Evolutionary conservation across 2,888 invertebrate species (phyloP), one percentile per base, ranked within the genome.

Genomic region (Tuberolachnus salignus): DNA sequence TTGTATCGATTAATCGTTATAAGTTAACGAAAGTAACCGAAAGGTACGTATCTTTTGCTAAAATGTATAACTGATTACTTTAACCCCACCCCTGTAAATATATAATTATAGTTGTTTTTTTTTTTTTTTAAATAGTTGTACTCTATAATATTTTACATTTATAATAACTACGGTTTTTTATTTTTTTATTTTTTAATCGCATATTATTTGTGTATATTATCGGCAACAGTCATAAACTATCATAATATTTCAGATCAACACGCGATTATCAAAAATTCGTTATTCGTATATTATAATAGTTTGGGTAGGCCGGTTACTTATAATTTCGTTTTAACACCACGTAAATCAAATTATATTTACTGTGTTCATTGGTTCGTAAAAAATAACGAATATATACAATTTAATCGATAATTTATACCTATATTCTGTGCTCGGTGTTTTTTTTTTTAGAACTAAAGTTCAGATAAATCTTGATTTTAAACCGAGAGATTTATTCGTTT

Each of bases 301-400:
- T 63, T 61, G 2, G 34, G 42, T n/a, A n/a, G n/a, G n/a, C n/a
- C n/a, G n/a, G n/a, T 73, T 16, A 61, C 51, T 11, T 61, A 34
- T 34, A 61, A 72, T 72, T 72, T 49, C 61, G 13, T 72, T 61
- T 61, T 61, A 49, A 51, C 49, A 11, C 61, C 13, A 49, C 72
- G 51, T 61, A 61, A 72, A 72, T 72, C 61, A 72, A 19, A 61
- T 34, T 34, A 34, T 34, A 34, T 61, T 42, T 49, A 16, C 16
- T 19, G 10, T 34, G 61, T 51, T 49, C 51, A 49, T 13, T 34
- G 72, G 51, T 10, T 19, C 21, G 72, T 49, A 49, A 51, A 49
- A 72, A 23, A 55, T 42, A 23, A 61, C 23, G 10, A 16, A 59
- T 61, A 34, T n/a, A 53, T 16, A 57, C n/a, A 6, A 46, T 19